Evolutionary conservation across 2,113 vertebrate species (phyloP), one percentile per base, ranked within the genome.

Genomic region (Prolemur simus): DNA sequence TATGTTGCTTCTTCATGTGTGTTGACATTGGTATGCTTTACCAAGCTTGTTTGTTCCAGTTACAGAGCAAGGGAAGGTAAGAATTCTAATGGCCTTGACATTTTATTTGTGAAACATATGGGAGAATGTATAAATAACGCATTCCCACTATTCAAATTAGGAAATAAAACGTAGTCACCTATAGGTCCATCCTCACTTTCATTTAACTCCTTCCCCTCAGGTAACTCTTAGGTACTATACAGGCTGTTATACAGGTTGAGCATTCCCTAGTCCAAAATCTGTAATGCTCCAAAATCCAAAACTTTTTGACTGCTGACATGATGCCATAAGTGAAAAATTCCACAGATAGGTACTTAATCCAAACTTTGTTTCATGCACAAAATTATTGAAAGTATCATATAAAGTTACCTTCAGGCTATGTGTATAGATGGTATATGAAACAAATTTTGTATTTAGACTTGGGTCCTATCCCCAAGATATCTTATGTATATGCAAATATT

Each of bases 91-190:
- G 52, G 8, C 58, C 23, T 85, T 71, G 6, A 9, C 7, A 18
- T 52, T 85, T 94, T 87, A 60, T 34, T 96, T 95, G 63, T 87
- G 81, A 87, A 89, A 71, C n/a, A 78, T 37, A 52, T 0, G 23
- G 17, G 32, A 47, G 23, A 92, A 91, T 76, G 1, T 81, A 52
- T 68, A 76, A 82, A 54, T 47, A 84, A 64, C 39, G 39, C 45
- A 25, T 29, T 39, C 4, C 58, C 34, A 63, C 64, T 91, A 18
- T 68, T 81, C n/a, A 68, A 49, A 71, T n/a, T 77, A 54, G 84
- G 49, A 74, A 80, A 54, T 63, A 77, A 27, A 93, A 78, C 32
- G 76, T 63, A 89, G 23, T 63, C 3, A 8, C 37, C 37, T 32
- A 6, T 64, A 10, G 34, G 45, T 34, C 66, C 14, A 76, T 68